Evolutionary conservation across 1,140 invertebrate species (phyloP), one percentile per base, ranked within the genome.

Genomic region (Metaphire vulgaris): DNA sequence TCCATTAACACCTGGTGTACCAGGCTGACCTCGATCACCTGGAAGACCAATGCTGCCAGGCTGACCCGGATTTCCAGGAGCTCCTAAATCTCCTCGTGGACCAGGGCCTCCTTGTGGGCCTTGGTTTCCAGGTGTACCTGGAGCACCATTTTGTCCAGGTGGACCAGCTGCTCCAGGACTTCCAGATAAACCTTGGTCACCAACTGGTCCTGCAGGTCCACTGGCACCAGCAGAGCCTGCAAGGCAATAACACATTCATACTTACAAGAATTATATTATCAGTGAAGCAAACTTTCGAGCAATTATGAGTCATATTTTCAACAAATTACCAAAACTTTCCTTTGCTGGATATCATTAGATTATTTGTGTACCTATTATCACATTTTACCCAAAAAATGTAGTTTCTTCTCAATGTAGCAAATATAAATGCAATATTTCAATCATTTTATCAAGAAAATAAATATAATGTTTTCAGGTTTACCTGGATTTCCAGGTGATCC

Each of bases 1-100:
- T 78, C 81, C 80, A 77, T 78, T 31, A 74, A 0, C 72, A 77
- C 82, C 56, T 56, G 90, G 87, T 33, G 88, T 84, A 33, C 91
- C 91, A 88, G 34, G 41, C 31, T 66, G 75, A 79, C 86, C 78
- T 80, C 81, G 15, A 72, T 87, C n/a, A 80, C 86, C 72, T 74
- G 76, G 29, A 69, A 74, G 65, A 77, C 84, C 80, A 74, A 77
- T 0, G 29, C 66, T 65, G 79, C 81, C 41, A n/a, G 16, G 16
- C 41, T 29, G 28, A 31, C 69, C 75, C 2, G 41, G 33, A n/a
- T 68, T 74, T 29, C 74, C 74, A 1, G 41, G 41, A 1, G 41
- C 30, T 70, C 74, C 92, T 29, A 90, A 88, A 28, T 87, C 83
- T 30, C 92, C 92, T 70, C 87, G 87, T 14, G 88, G 78, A 21